phyloP scores from a whole-genome alignment of 1,140 invertebrate species.

The Drosophila kurseongensis region DNA sequence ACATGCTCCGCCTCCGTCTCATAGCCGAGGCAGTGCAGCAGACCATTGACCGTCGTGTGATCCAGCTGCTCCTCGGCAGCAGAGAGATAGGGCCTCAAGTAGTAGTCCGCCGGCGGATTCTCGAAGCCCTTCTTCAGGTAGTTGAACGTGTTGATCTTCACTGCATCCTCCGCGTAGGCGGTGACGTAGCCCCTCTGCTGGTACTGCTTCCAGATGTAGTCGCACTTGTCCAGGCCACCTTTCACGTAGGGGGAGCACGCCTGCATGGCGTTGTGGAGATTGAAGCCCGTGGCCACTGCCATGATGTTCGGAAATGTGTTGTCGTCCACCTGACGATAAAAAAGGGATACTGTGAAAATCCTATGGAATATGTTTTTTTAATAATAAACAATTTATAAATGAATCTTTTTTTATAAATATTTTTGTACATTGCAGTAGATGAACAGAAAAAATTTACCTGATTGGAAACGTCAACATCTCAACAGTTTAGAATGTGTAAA shows the following conservation, averaged over 20 bases:
- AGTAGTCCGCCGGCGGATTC: constrained; percentile 92
- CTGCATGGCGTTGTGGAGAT: constrained; percentile 83
- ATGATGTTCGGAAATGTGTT: constrained; percentile 94
- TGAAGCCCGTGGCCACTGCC: constrained; percentile 89
- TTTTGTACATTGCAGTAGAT: too few relatives aligned
- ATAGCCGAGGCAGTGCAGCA: constrained; percentile 87
- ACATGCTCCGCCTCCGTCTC: constrained; percentile 86
- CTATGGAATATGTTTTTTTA: too few relatives aligned
- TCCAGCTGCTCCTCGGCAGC: constrained; percentile 87
- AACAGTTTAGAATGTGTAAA: too few relatives aligned
- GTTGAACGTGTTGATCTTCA: constrained; percentile 92
- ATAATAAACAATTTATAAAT: too few relatives aligned
- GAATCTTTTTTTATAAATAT: too few relatives aligned
- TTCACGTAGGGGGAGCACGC: constrained; percentile 85
- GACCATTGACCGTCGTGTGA: constrained; percentile 73
- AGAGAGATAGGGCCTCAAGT: constrained; percentile 90
- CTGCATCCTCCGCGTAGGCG: constrained; percentile 91
- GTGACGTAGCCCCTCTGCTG: constrained; percentile 90
- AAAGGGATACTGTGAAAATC: too few relatives aligned
- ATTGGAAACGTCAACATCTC: too few relatives aligned
- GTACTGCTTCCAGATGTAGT: constrained; percentile 92
- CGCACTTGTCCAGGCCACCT: constrained; percentile 87
- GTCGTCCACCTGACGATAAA: constrained; percentile 87
- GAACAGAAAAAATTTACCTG: too few relatives aligned
- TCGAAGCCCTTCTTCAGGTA: constrained; percentile 92